A percentile compares a stretch with the other conserved stretches of the same genome.
These are phyloP conservation scores for Drymodes brunneopygia DNA, from an alignment of 2,113 vertebrate genomes.

Conservation along the genomic window DNA sequence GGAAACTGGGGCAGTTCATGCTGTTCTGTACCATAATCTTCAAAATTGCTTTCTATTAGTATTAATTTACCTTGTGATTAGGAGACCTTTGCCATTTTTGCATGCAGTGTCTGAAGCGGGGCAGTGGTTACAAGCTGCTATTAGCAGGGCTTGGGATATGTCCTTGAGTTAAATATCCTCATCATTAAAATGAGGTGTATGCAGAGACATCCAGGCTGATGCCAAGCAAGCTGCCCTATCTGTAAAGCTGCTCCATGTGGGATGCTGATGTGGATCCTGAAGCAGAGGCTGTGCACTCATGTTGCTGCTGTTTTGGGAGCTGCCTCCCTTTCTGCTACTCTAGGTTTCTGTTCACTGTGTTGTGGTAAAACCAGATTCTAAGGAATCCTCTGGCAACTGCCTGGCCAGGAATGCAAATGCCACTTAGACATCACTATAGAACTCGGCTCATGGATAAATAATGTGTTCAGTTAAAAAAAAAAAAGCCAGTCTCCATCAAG, in stretches of 20 bases:
- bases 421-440: neutral
- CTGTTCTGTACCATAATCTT: neutral
- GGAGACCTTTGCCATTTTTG: neutral
- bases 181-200: neutral
- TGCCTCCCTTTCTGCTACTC: neutral
- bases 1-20: neutral
- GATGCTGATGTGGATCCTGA: neutral
- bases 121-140: neutral
- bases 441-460: neutral
- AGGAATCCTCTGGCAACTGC: neutral
- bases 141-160: neutral
- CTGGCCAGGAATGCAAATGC: neutral
- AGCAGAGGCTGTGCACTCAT: neutral
- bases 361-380: neutral
- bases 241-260: neutral
- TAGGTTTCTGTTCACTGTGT: neutral
- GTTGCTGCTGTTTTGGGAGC: neutral
- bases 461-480: neutral
- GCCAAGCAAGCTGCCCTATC: neutral
- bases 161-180: neutral
- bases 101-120: neutral
- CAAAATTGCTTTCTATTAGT: neutral
- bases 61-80: neutral
- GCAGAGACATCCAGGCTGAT: neutral
- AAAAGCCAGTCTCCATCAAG: neutral